Percentiles rank a stretch among this genome's conserved stretches.
phyloP scores from a whole-genome alignment of 2,797 vertebrate genomes.

The Falco concolor region DNA sequence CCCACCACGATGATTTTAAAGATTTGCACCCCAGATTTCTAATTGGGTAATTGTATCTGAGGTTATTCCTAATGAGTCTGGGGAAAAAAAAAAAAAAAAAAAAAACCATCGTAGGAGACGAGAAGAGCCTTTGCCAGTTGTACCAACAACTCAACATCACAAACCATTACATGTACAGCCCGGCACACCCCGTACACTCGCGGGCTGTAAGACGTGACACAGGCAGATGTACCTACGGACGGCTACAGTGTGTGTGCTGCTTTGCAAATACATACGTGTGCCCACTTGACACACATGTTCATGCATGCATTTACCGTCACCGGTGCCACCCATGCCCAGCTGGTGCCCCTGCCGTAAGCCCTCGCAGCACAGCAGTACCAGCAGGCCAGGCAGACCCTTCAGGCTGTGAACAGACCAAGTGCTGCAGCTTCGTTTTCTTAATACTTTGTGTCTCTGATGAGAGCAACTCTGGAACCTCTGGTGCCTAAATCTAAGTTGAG shows the following conservation, averaged over 20 bases:
- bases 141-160: background rate
- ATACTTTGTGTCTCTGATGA: background rate
- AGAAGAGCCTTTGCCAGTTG: background rate
- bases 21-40: background rate
- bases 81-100: background rate
- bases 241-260: no score
- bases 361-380: background rate
- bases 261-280: background rate
- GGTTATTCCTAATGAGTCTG: background rate
- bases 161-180: accelerated
- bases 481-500: background rate
- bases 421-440: background rate
- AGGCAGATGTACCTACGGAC: background rate
- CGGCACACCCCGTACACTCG: background rate
- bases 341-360: background rate
- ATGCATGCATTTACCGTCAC: background rate
- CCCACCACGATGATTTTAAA: background rate
- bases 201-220: background rate
- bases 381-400: background rate
- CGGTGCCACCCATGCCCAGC: background rate
- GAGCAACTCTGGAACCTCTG: background rate
- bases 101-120: background rate
- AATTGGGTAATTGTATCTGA: background rate
- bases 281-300: background rate
- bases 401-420: background rate